Evolutionary conservation across 2,797 vertebrate species (phyloP).

Genomic region (Fistularia tabacaria): DNA sequence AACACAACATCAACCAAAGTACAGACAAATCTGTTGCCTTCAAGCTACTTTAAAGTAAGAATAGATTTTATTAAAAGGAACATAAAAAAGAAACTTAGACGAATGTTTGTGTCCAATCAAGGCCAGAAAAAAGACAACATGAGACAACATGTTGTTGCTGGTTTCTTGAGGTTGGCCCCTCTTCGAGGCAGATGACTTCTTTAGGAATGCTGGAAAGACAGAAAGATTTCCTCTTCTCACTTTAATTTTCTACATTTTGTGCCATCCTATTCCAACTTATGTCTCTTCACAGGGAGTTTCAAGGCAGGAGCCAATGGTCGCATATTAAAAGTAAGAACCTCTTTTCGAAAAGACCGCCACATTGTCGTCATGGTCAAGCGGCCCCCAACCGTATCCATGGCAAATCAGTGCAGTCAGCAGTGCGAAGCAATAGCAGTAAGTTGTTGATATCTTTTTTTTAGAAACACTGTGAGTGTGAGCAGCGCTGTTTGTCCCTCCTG

Average conservation of each 20-base stretch:
- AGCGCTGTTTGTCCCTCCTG: constrained; percentile 90
- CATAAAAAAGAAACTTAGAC: too few relatives aligned
- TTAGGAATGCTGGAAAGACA: too few relatives aligned
- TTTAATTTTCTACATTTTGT: neutral
- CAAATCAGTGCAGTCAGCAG: neutral
- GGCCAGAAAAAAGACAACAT: neutral
- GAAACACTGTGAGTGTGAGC: constrained; percentile 97
- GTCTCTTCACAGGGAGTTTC: constrained; percentile 84
- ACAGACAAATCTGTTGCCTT: too few relatives aligned
- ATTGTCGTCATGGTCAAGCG: too few relatives aligned
- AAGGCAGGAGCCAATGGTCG: constrained; percentile 92
- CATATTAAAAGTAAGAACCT: constrained; percentile 80
- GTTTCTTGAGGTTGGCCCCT: neutral
- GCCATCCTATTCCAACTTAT: constrained; percentile 5
- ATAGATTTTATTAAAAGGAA: too few relatives aligned
- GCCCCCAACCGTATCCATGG: neutral
- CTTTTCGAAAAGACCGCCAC: too few relatives aligned
- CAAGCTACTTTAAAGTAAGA: too few relatives aligned
- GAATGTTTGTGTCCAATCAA: too few relatives aligned
- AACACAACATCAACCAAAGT: too few relatives aligned
- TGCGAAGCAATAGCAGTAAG: neutral
- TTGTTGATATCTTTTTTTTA: constrained; percentile 38
- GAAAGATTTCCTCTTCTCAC: too few relatives aligned
- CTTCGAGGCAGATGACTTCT: too few relatives aligned
- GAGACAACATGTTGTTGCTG: neutral